phyloP scores from a whole-genome alignment of 2,113 vertebrate genomes.

The Oceanites oceanicus region DNA sequence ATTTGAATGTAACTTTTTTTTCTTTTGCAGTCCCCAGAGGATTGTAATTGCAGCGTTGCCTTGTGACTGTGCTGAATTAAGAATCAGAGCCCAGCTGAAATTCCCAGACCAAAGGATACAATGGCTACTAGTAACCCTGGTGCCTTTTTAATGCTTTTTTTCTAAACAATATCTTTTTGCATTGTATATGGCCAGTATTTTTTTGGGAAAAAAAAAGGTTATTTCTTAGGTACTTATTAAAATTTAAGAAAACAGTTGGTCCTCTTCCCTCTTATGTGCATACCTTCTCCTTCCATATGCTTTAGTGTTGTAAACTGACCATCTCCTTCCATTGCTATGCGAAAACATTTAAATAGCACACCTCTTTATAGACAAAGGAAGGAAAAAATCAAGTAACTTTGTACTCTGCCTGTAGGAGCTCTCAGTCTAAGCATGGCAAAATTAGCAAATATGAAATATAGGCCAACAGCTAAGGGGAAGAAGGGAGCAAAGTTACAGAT shows the following conservation, averaged over 20 bases:
- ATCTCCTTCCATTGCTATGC: not conserved
- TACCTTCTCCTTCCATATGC: not conserved
- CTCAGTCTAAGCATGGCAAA: not conserved
- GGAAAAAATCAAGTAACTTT: not conserved
- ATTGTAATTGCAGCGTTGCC: not conserved
- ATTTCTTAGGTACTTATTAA: not conserved
- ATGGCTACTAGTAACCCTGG: not conserved
- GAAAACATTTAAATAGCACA: not conserved
- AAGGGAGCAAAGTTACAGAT: not conserved
- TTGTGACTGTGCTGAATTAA: not conserved
- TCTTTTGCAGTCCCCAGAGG: not conserved
- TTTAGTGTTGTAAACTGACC: not conserved
- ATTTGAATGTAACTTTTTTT: not conserved
- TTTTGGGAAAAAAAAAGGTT: not conserved
- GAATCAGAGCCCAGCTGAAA: not conserved
- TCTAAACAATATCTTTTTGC: not conserved
- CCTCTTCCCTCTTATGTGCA: not conserved
- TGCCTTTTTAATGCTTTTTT: not conserved
- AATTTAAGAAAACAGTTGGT: not conserved
- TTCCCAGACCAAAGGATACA: not conserved
- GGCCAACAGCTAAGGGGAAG: not conserved
- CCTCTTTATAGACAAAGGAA: not conserved
- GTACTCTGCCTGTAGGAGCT: not conserved
- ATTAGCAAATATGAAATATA: not conserved
- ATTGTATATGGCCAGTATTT: not conserved